phyloP scores from a whole-genome alignment of 2,797 vertebrate species.

The Adrianichthys oophorus region DNA sequence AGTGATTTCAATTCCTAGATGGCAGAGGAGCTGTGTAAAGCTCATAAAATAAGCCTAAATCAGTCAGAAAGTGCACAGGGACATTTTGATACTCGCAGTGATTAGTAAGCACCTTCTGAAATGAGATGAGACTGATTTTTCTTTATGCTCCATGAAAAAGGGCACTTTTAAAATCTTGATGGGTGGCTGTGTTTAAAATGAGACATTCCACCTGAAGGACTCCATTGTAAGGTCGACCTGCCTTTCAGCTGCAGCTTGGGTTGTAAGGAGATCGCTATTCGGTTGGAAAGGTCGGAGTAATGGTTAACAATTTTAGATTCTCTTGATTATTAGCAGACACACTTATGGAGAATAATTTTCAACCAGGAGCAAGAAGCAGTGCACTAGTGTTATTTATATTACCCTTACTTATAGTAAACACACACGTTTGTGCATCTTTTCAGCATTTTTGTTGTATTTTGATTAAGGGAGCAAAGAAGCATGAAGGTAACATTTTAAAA shows the following conservation, averaged over 20 bases:
- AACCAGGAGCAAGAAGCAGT: constrained; percentile 17
- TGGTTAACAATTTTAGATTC: constrained; percentile 47
- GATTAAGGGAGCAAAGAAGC: neutral
- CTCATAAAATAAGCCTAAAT: neutral
- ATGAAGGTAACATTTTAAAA: neutral
- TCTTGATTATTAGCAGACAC: constrained; percentile 25
- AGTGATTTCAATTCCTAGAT: neutral
- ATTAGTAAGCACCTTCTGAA: constrained; percentile 7
- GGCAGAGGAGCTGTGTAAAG: neutral
- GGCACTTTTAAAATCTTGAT: constrained; percentile 14
- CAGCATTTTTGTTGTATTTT: neutral
- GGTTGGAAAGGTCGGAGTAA: constrained; percentile 49
- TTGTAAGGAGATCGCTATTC: constrained; percentile 32
- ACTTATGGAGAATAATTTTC: constrained; percentile 37
- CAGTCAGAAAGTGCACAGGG: neutral
- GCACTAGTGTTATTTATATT: neutral
- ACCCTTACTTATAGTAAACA: neutral
- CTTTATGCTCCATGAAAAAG: neutral
- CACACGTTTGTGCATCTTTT: neutral
- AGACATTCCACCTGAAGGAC: constrained; percentile 24
- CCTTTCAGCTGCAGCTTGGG: constrained; percentile 45
- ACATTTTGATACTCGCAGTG: constrained; percentile 3
- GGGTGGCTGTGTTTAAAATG: constrained; percentile 26
- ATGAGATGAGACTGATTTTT: constrained; percentile 3
- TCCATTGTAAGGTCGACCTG: constrained; percentile 48